Base-by-base conservation (phyloP, 2,797 vertebrate species). In the Babyrousa celebensis region DNA sequence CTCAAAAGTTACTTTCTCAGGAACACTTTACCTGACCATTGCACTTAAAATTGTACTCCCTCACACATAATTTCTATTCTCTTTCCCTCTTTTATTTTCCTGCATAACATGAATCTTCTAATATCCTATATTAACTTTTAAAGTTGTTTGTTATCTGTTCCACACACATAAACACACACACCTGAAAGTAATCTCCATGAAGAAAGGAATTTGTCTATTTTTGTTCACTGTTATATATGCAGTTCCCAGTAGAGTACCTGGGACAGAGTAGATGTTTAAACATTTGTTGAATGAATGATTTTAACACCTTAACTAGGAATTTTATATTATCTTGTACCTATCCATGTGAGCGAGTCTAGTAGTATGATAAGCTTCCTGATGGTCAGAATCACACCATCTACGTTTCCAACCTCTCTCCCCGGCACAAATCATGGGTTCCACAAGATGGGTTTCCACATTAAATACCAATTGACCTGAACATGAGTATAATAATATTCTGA, bases 211-310 rank as follows among this genome's bases (percentile, higher is more conserved):
- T 20, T 79, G 62, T 54, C 27, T 62, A 4, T 65, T 89, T 89
- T 82, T 79, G 36, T 77, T 96, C n/a, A 36, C 29, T n/a, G 18
- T 12, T 72, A 62, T n/a, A 75, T 63, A 62, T 36, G 67, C 54
- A 62, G 36, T 40, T 23, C 43, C 54, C 40, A 25, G 15, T 21
- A 77, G 29, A 36, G 3, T 54, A 27, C 10, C n/a, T 63, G 17
- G 18, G 8, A 43, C 6, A 27, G 58, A 23, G 63, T 23, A 93
- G 18, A 75, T 29, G 1, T 12, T 75, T 72, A 92, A 29, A 77
- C 71, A 65, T 40, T 83, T 82, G 27, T 32, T 48, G 71, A 82
- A 94, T 40, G 18, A 74, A 78, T 89, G 67, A 65, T 60, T 94
- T 92, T 85, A 58, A 32, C 25, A 94, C 20, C 12, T 20, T 71